Percentiles rank a stretch among this genome's conserved stretches.
Conservation (phyloP, 1,140 invertebrate species). For the Bombus ignitus region DNA sequence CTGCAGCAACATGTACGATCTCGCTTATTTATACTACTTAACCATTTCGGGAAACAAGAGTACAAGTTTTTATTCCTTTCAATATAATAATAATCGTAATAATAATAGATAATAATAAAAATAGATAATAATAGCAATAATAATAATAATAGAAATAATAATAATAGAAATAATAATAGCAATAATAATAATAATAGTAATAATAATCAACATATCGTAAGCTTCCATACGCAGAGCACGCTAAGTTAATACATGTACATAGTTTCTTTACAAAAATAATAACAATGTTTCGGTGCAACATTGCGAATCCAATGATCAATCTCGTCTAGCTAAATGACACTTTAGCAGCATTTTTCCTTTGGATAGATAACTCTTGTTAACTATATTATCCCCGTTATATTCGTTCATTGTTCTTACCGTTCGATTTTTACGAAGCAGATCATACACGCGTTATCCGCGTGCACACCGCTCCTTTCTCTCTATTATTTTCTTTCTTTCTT, state of each 20-base stretch:
- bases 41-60: conserved; percentile 78
- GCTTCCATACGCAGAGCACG: conserved; percentile 77
- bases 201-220: conserved; percentile 79
- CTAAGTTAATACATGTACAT: conserved; percentile 79
- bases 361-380: conserved; percentile 47
- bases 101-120: conserved; percentile 61
- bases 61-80: conserved; percentile 75
- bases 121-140: conserved; percentile 62
- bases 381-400: conserved; percentile 24
- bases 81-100: conserved; percentile 68
- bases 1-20: conserved; percentile 56
- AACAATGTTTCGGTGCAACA: conserved; percentile 78
- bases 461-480: neutral
- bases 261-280: conserved; percentile 81
- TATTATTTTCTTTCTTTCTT: neutral
- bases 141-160: conserved; percentile 54
- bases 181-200: conserved; percentile 70
- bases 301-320: conserved; percentile 74
- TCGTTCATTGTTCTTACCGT: conserved; percentile 3
- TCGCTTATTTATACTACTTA: conserved; percentile 74
- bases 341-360: conserved; percentile 55
- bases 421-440: neutral
- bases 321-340: conserved; percentile 70
- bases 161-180: conserved; percentile 57
- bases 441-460: neutral